Conservation (phyloP, 2,797 vertebrate species). For the Argyrosomus regius region DNA sequence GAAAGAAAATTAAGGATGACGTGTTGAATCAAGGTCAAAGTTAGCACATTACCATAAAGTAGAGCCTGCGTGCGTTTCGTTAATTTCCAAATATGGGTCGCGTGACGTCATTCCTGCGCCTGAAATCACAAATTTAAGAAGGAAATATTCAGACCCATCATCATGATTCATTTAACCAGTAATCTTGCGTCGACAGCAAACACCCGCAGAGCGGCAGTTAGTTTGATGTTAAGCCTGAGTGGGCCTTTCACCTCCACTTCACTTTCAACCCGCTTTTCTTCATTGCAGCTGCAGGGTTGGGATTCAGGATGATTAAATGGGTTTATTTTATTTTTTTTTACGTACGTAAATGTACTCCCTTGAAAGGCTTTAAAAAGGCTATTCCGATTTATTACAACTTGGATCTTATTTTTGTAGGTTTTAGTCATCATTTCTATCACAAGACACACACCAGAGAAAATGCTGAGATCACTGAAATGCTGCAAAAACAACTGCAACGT, state of each 20-base stretch:
- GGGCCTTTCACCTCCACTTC: background rate
- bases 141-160: slow-evolving; percentile 3
- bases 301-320: background rate
- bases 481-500: background rate
- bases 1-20: slow-evolving; percentile 25
- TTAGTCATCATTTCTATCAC: background rate
- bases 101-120: no score
- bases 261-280: background rate
- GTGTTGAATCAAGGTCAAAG: slow-evolving; percentile 47
- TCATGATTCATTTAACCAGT: background rate
- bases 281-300: background rate
- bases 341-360: background rate
- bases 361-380: background rate
- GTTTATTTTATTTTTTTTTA: background rate
- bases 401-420: background rate
- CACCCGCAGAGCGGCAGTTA: background rate
- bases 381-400: background rate
- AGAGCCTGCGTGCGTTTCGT: background rate
- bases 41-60: background rate
- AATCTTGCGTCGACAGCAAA: background rate
- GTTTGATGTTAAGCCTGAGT: background rate
- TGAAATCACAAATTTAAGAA: background rate
- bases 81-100: slow-evolving; percentile 1
- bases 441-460: background rate
- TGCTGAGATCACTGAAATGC: background rate